Evolutionary conservation across 2,888 invertebrate species (phyloP).

Genomic region (Eilema caniola): DNA sequence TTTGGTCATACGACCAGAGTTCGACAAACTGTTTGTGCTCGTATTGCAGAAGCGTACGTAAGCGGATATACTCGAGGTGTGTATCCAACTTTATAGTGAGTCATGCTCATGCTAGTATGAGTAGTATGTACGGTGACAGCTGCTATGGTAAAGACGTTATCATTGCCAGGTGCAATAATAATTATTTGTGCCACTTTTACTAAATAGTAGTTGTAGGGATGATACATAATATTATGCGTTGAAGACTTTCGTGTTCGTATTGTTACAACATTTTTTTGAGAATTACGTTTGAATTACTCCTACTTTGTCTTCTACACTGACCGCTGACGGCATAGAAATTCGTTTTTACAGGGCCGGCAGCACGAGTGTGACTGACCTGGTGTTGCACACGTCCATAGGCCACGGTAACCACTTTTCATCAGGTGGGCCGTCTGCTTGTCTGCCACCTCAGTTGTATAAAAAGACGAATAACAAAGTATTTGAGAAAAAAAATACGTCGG

Average conservation of each 20-base stretch:
- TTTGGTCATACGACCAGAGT: neutral
- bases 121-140: slow-evolving; percentile 29
- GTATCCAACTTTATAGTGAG: slow-evolving; percentile 25
- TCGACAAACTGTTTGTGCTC: neutral
- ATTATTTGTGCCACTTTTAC: neutral
- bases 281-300: too few relatives aligned
- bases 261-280: too few relatives aligned
- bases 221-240: neutral
- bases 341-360: too few relatives aligned
- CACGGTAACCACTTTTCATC: too few relatives aligned
- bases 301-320: too few relatives aligned
- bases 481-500: too few relatives aligned
- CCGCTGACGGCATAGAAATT: too few relatives aligned
- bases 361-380: too few relatives aligned
- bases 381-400: too few relatives aligned
- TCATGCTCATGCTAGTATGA: slow-evolving; percentile 26
- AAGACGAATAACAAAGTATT: too few relatives aligned
- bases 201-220: neutral
- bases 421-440: too few relatives aligned
- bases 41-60: neutral
- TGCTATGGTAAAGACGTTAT: slow-evolving; percentile 28
- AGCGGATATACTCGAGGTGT: neutral
- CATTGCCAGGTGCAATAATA: slow-evolving; percentile 5
- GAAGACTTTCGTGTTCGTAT: neutral
- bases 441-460: too few relatives aligned